Percentiles rank a stretch among this genome's conserved stretches.
These are phyloP conservation scores for Phrynocephalus vlangalii DNA, from an alignment of 2,797 vertebrate genomes.

Conservation along the genomic window DNA sequence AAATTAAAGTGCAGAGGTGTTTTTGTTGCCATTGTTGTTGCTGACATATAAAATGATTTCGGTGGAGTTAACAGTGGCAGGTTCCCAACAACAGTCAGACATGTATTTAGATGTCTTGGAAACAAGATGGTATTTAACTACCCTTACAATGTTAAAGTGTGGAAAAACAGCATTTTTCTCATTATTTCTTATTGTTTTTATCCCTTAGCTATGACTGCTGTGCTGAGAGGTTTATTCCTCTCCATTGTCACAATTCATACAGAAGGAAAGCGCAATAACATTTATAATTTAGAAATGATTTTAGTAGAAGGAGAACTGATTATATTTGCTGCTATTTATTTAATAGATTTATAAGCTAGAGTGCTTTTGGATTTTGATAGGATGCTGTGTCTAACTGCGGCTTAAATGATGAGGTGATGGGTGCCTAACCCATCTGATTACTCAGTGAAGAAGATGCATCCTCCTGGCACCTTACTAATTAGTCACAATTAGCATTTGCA, in stretches of 20 bases:
- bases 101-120: not conserved
- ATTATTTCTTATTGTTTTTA: not conserved
- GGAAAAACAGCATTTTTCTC: not conserved
- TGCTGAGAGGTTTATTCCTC: not conserved
- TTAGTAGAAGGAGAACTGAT: not conserved
- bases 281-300: not conserved
- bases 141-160: not conserved
- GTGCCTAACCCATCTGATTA: no score
- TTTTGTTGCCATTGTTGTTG: not conserved
- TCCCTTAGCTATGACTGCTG: not conserved
- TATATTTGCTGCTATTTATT: not conserved
- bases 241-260: not conserved
- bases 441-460: no score
- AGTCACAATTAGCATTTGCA: no score
- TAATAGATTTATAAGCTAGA: not conserved
- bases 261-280: not conserved
- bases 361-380: no score
- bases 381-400: no score
- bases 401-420: no score
- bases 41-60: not conserved
- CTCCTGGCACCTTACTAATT: no score
- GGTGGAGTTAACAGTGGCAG: not conserved
- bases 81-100: not conserved
- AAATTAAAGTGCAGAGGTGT: not conserved
- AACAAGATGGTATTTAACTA: not conserved